A percentile compares a stretch with the other conserved stretches of the same genome.
phyloP scores from a whole-genome alignment of 2,797 vertebrate genomes.

The Mastacembelus armatus region DNA sequence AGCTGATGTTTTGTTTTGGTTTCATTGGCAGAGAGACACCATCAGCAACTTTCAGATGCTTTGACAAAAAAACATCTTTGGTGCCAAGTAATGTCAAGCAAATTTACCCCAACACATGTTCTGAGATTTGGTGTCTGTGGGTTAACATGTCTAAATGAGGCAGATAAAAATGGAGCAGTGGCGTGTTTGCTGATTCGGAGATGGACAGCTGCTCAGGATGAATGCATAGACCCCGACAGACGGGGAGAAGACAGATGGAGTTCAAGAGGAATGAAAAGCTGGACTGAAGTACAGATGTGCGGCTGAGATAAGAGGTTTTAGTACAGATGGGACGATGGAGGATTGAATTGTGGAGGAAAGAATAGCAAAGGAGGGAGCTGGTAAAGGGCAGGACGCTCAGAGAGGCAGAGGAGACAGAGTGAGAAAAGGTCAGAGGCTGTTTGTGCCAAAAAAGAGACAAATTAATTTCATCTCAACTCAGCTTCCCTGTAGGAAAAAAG shows the following conservation, averaged over 20 bases:
- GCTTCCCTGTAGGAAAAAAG: neutral
- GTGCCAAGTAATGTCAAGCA: neutral
- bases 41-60: neutral
- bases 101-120: neutral
- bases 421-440: slow-evolving; percentile 32
- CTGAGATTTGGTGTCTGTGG: slow-evolving; percentile 17
- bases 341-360: slow-evolving; percentile 18
- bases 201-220: slow-evolving; percentile 20
- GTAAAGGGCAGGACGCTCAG: slow-evolving; percentile 14
- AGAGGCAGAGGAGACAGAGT: neutral
- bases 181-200: slow-evolving; percentile 29
- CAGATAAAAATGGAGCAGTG: slow-evolving; percentile 10
- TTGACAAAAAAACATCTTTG: neutral
- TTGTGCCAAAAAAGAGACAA: slow-evolving; percentile 9
- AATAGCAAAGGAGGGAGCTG: slow-evolving; percentile 12
- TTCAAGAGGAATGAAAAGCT: neutral
- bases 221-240: slow-evolving; percentile 20
- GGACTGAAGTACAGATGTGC: slow-evolving; percentile 17
- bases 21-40: neutral
- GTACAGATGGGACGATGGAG: neutral
- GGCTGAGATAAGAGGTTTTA: slow-evolving; percentile 8
- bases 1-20: neutral
- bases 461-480: slow-evolving; percentile 6
- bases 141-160: slow-evolving; percentile 13
- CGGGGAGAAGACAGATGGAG: slow-evolving; percentile 3